Conservation (phyloP, 2,797 vertebrate species). For the Botia almorhae region DNA sequence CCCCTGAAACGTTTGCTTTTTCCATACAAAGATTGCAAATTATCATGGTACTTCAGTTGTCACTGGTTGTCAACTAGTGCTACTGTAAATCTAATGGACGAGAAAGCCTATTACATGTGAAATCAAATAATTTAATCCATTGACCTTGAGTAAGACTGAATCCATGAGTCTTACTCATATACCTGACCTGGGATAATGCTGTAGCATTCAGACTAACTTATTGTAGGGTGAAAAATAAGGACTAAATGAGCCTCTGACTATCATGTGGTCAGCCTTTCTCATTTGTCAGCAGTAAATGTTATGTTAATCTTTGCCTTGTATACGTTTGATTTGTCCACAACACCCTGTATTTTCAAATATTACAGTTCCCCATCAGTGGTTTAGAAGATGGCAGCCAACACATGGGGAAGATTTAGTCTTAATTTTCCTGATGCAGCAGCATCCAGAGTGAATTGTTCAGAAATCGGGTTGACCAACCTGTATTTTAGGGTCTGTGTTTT, state of each 20-base stretch:
- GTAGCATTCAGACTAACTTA: conserved; percentile 62
- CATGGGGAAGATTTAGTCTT: not conserved
- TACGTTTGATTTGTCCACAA: conserved; percentile 37
- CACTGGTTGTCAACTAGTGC: conserved; percentile 25
- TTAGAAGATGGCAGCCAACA: conserved; percentile 7
- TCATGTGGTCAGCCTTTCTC: conserved; percentile 29
- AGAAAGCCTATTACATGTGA: conserved; percentile 34
- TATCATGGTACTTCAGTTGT: conserved; percentile 53
- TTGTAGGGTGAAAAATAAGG: conserved; percentile 59
- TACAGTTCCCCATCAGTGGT: not conserved
- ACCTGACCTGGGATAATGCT: conserved; percentile 35
- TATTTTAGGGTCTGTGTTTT: not conserved
- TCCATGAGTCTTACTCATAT: conserved; percentile 18
- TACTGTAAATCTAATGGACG: conserved; percentile 27
- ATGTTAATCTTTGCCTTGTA: conserved; percentile 44
- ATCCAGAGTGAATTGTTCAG: not conserved
- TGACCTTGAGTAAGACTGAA: no score
- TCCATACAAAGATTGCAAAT: conserved; percentile 14
- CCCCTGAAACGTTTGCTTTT: not conserved
- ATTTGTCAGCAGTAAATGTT: conserved; percentile 41
- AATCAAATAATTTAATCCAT: conserved; percentile 22
- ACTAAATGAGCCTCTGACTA: conserved; percentile 58
- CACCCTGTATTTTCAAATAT: conserved; percentile 32
- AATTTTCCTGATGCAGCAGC: not conserved
- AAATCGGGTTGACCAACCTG: conserved; percentile 1